Conservation (phyloP, 1,140 invertebrate genomes). For the Pararge aegeria region DNA sequence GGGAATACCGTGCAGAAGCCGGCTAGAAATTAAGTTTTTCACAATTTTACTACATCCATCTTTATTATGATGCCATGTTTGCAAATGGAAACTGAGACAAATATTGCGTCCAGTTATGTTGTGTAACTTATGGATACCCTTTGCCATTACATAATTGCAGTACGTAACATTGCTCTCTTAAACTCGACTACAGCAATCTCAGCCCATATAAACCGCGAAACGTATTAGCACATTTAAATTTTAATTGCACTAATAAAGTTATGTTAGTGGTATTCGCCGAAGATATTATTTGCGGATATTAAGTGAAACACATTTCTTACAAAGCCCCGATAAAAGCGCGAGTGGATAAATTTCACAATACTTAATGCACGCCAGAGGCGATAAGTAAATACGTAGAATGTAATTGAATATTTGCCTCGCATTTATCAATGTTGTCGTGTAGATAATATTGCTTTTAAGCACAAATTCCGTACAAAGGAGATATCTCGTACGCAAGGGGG, state of each 20-base stretch:
- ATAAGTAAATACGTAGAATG: slow-evolving; percentile 27
- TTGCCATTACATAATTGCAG: too few relatives aligned
- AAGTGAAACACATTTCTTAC: slow-evolving; percentile 31
- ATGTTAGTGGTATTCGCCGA: slow-evolving; percentile 8
- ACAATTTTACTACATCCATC: too few relatives aligned
- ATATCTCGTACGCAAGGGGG: slow-evolving; percentile 13
- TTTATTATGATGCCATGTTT: too few relatives aligned
- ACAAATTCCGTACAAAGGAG: slow-evolving; percentile 26
- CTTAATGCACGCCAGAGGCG: slow-evolving; percentile 28
- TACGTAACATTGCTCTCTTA: background rate
- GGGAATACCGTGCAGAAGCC: too few relatives aligned
- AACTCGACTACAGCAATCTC: background rate
- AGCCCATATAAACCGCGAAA: background rate
- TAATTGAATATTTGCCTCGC: slow-evolving; percentile 37
- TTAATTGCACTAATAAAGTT: slow-evolving; percentile 23
- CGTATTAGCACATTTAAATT: slow-evolving; percentile 10
- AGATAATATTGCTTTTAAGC: slow-evolving; percentile 42
- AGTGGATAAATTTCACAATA: slow-evolving; percentile 26
- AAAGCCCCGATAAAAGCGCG: slow-evolving; percentile 19
- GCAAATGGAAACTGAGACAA: too few relatives aligned
- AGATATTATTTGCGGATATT: slow-evolving; percentile 27
- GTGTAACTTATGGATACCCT: too few relatives aligned
- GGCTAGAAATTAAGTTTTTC: too few relatives aligned
- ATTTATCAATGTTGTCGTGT: slow-evolving; percentile 33
- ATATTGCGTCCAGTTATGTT: too few relatives aligned